A percentile compares a stretch with the other conserved stretches of the same genome.
Conservation (phyloP, 2,888 invertebrate species). For the Caenorhabditis macrosperma region DNA sequence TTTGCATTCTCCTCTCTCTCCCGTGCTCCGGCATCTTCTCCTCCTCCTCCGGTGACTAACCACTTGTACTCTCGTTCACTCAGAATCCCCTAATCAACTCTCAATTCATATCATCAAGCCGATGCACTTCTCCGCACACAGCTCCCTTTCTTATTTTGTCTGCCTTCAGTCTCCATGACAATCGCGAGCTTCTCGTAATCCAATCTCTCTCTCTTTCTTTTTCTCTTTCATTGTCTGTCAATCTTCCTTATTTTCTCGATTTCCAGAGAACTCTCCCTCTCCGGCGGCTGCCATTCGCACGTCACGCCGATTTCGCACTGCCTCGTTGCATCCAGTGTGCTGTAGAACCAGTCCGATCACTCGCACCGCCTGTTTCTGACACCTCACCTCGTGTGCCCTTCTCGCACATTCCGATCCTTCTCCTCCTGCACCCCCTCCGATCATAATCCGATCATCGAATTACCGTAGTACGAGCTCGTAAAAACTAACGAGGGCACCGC, state of each 20-base stretch:
- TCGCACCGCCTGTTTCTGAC: slow-evolving; percentile 32
- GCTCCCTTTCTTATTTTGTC: slow-evolving; percentile 2
- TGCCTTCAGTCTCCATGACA: slow-evolving; percentile 18
- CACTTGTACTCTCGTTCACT: neutral
- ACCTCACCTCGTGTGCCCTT: slow-evolving; percentile 12
- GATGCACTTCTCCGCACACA: slow-evolving; percentile 8
- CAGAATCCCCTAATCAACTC: slow-evolving; percentile 31
- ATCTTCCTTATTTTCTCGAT: neutral
- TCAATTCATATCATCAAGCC: slow-evolving; percentile 16
- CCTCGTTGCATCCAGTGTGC: neutral
- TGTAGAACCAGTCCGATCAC: slow-evolving; percentile 39
- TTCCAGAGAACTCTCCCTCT: neutral
- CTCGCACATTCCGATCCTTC: neutral
- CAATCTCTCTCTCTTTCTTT: slow-evolving; percentile 19
- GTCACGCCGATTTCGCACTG: slow-evolving; percentile 4
- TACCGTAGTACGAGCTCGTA: slow-evolving; percentile 31
- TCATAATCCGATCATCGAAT: slow-evolving; percentile 53
- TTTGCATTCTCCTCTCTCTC: neutral
- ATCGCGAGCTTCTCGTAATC: slow-evolving; percentile 27
- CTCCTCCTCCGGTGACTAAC: slow-evolving; percentile 22
- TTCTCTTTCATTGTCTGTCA: no score
- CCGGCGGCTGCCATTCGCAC: slow-evolving; percentile 18
- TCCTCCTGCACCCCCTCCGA: neutral
- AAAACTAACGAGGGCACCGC: slow-evolving; percentile 42
- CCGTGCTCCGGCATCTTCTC: neutral